Evolutionary conservation across 2,113 vertebrate species (phyloP).

Genomic region (Pycnonotus jocosus): DNA sequence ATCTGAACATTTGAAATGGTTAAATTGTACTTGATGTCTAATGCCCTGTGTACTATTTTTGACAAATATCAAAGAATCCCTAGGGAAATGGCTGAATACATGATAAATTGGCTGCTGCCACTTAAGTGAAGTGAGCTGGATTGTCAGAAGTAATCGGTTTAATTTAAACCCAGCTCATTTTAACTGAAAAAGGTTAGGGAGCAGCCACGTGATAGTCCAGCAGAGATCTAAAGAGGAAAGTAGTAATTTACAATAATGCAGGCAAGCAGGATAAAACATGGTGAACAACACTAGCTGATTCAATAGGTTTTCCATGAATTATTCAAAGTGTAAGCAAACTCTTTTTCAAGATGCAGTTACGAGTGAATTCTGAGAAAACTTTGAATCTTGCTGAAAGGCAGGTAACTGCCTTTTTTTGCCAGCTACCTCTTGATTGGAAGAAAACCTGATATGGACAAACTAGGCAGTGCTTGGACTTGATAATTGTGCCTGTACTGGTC

Average conservation of each 20-base stretch:
- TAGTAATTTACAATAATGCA: background rate
- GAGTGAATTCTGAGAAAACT: background rate
- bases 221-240: background rate
- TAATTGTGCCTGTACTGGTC: background rate
- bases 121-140: background rate
- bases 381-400: background rate
- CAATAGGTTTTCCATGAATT: background rate
- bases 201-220: background rate
- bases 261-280: background rate
- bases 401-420: background rate
- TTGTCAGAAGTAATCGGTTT: background rate
- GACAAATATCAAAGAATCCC: background rate
- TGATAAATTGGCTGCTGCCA: background rate
- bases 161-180: slow-evolving; percentile 23
- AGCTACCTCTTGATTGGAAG: background rate
- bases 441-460: background rate
- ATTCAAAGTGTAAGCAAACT: background rate
- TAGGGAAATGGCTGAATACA: background rate
- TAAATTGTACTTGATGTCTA: background rate
- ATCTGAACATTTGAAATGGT: background rate
- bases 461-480: background rate
- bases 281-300: background rate
- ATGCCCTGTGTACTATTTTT: background rate
- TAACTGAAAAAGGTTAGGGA: background rate
- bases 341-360: background rate